These are phyloP conservation scores for Tauraco hartlaubi DNA, from an alignment of 2,797 vertebrate species.

Conservation along the genomic window DNA sequence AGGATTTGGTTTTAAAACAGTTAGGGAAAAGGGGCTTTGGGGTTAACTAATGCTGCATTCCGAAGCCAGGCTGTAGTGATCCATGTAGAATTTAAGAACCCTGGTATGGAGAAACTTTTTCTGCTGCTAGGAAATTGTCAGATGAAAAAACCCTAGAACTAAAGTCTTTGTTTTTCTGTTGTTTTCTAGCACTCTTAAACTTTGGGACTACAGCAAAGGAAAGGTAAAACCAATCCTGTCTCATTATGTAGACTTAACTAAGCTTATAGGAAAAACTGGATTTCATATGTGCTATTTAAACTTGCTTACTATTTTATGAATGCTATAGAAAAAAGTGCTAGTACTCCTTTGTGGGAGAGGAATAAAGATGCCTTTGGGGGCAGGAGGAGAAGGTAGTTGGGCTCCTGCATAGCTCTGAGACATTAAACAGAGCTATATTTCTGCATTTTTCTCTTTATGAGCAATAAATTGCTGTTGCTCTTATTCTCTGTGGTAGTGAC, in stretches of 20 bases:
- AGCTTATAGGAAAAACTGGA: neutral
- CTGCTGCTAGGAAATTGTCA: neutral
- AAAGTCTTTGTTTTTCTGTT: neutral
- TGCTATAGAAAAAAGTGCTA: neutral
- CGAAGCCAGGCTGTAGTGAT: neutral
- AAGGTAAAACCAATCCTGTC: slow-evolving; percentile 84
- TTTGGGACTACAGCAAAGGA: slow-evolving; percentile 99
- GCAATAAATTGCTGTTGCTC: neutral
- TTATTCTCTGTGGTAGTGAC: neutral
- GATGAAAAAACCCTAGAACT: neutral
- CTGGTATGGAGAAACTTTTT: neutral
- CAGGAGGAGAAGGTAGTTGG: no score
- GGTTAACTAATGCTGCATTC: neutral
- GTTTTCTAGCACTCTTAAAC: slow-evolving; percentile 91
- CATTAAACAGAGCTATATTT: neutral
- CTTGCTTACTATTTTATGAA: neutral
- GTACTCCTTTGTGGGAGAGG: neutral
- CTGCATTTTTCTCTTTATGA: neutral
- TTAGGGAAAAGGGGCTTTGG: neutral
- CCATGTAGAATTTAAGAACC: neutral
- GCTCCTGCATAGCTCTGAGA: neutral
- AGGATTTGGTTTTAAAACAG: neutral
- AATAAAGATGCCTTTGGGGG: neutral
- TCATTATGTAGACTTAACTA: neutral
- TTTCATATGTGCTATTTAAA: neutral